Evolutionary conservation across 2,888 invertebrate species (phyloP), one percentile per base, ranked within the genome.

Genomic region (Drosophila anomalata): DNA sequence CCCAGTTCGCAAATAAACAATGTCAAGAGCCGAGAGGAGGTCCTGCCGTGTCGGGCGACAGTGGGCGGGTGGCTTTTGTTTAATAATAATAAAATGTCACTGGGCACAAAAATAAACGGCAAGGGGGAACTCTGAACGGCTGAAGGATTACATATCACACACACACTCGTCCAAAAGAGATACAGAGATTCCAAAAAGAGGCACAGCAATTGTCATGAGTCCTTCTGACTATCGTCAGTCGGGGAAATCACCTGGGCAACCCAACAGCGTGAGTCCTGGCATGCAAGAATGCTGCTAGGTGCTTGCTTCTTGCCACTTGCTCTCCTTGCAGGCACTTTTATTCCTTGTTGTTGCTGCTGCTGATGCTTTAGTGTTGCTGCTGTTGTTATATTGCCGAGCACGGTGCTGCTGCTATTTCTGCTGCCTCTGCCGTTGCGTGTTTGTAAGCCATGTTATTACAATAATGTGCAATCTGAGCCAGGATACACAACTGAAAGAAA

Each of bases 401-500:
- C 31, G 71, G 57, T 60, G 54, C 55, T 59, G 66, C 46, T 62
- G 72, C 36, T 58, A 46, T 20, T 61, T 17, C 20, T 42, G 8
- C 41, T 14, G 41, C 41, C 71, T 75, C 72, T 69, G 63, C 70
- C 73, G 69, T 75, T 82, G 85, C 79, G 80, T 83, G 82, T 75
- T 78, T 77, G 77, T 79, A 82, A 82, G 80, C 79, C 83, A 85
- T 82, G 80, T 82, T 83, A 85, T 82, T 80, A 85, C 85, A 85
- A 83, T 83, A 82, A 84, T 82, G 72, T 79, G 82, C 68, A 57
- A 74, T 53, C 67, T 54, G 60, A 58, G 48, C 48, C 63, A 54
- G 55, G 60, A 48, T 41, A 6, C n/a, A 24, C 22, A 29, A 63
- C 60, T 36, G 33, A 2, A 12, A 44, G 22, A 56, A 61, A 61